Conservation (phyloP, 2,888 invertebrate genomes). For the Hyposoter didymator region DNA sequence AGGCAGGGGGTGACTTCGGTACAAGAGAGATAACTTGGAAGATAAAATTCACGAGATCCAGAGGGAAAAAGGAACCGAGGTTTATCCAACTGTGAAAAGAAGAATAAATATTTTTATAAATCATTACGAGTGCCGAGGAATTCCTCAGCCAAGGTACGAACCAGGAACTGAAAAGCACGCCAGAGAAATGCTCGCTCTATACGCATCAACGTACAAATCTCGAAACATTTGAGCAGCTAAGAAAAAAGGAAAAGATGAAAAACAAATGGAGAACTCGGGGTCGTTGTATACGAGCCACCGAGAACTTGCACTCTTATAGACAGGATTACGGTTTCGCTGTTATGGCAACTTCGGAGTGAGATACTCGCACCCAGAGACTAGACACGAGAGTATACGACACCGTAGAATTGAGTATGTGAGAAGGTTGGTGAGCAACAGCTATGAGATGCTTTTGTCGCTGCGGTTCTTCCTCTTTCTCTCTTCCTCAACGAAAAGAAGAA, state of each 20-base stretch:
- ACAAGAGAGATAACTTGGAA: background rate
- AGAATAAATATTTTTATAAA: conserved; percentile 21
- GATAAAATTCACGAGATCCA: background rate
- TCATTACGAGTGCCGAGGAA: conserved; percentile 12
- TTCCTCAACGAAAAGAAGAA: background rate
- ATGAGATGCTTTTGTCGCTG: conserved; percentile 53
- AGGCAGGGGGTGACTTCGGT: conserved; percentile 6
- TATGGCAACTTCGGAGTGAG: conserved; percentile 35
- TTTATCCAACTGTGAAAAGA: background rate
- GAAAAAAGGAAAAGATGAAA: background rate
- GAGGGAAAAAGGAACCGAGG: background rate
- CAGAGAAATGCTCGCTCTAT: background rate
- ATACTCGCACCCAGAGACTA: conserved; percentile 19
- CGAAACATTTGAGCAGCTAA: background rate
- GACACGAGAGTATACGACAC: conserved; percentile 23
- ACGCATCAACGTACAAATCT: conserved; percentile 12
- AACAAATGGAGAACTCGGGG: background rate
- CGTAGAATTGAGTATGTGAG: conserved; percentile 49
- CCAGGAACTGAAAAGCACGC: conserved; percentile 12
- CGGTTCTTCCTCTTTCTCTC: conserved; percentile 12
- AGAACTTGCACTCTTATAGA: conserved; percentile 17
- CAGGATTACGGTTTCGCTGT: conserved; percentile 44
- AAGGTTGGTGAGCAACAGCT: conserved; percentile 50
- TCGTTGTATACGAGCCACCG: conserved; percentile 11
- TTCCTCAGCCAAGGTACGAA: background rate